Evolutionary conservation across 2,888 invertebrate genomes (phyloP), one percentile per base, ranked within the genome.

Genomic region (Onchidella celtica): DNA sequence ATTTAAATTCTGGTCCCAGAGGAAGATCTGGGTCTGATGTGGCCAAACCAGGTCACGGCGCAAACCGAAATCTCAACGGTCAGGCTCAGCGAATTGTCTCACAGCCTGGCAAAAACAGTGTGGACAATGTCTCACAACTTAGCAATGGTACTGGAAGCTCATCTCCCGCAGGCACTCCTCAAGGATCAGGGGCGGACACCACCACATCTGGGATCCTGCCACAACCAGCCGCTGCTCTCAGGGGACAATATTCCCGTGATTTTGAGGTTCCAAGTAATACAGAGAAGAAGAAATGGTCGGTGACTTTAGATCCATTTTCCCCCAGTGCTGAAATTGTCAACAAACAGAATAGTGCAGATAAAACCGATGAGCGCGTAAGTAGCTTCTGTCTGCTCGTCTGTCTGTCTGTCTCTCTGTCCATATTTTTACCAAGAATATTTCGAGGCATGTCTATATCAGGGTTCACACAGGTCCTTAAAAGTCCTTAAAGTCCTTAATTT

Each of bases 171-270:
- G 69, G 47, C n/a, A 40, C 21, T 47, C 47, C 59, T n/a, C 9
- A 40, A 47, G 70, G 55, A 61, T 70, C 21, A 59, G 66, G 47
- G 29, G 63, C 32, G 2, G n/a, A 17, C 3, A 40, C 79, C 40
- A n/a, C 40, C 17, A 38, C 63, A 6, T 70, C 69, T 4, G 74
- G 27, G n/a, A 70, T 63, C 9, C 55, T 86, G 38, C 68, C 75
- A 11, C 83, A 88, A 4, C 89, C 88, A 79, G 86, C 89, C 65
- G 90, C 91, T 36, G 85, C 90, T 24, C 86, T 88, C 72, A 86
- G 83, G 9, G 86, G 88, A 34, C 84, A 87, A 21, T 91, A 90
- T 84, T 84, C 87, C 21, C 81, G 90, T 40, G 92, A 92, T 76
- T 92, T 88, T 82, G 89, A 89, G 81, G 85, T 90, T 21, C 61